Base-by-base conservation (phyloP, 2,113 vertebrate species). In the Oncorhynchus kisutch region DNA sequence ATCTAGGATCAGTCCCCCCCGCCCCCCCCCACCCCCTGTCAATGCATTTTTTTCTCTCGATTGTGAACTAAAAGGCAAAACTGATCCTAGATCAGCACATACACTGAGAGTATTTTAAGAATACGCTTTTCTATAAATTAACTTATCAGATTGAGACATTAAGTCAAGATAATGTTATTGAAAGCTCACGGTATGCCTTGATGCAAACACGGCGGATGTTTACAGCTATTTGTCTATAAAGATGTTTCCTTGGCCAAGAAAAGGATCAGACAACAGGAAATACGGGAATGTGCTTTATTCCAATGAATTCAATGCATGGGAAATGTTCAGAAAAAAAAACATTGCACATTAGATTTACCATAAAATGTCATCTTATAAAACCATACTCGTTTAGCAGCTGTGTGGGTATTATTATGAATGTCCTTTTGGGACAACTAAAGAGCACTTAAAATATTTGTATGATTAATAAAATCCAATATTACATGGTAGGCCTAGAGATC, bases 191-290 rank as follows among this genome's bases (percentile, higher is more conserved):
- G 31, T 29, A 70, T 16, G 67, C 27, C 62, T 72, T 5, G 34
- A 75, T 75, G 48, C 29, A 78, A 72, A 79, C 62, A 14, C 59
- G 22, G 29, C 16, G 48, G 67, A 75, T 75, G 74, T 73, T 76
- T 69, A 64, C 34, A 14, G 34, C 29, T 60, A 27, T 68, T 18
- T 54, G 48, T 57, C 25, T 18, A 25, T 72, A 34, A 34, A 18
- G 24, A 18, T 76, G 67, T 78, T 75, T 82, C 76, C 27, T 78
- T 75, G 73, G 73, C 70, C 24, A 29, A 48, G 31, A 49, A 31
- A 12, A 62, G 29, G 71, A 71, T 71, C 48, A 70, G 62, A 49
- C 60, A 70, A 64, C 54, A 75, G 25, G 48, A 49, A 60, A 31
- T 57, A 45, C 24, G 12, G 39, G 20, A 79, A 76, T 71, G 27